phyloP scores from a whole-genome alignment of 2,113 vertebrate species.

The Glaucidium brasilianum region DNA sequence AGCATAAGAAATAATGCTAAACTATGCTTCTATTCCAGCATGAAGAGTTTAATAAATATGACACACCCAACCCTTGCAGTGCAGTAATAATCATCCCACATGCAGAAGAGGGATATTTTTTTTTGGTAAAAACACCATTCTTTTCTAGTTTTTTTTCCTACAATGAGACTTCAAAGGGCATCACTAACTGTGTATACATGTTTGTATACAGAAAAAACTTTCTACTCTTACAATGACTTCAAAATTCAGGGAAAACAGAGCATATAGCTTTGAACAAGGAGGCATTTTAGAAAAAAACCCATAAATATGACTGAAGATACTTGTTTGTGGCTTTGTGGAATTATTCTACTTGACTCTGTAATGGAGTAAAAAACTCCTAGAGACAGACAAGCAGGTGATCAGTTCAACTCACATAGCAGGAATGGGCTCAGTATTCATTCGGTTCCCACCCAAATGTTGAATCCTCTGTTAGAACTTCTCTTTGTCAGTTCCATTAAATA shows the following conservation, averaged over 20 bases:
- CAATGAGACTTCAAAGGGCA: neutral
- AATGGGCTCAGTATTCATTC: neutral
- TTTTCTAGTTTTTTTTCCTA: neutral
- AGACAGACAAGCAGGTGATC: neutral
- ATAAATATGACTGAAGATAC: neutral
- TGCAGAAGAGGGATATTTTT: neutral
- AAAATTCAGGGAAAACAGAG: neutral
- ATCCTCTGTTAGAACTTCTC: neutral
- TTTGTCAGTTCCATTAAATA: neutral
- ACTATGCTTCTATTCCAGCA: neutral
- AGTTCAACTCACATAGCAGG: neutral
- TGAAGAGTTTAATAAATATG: neutral
- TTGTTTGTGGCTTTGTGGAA: neutral
- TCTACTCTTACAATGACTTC: neutral
- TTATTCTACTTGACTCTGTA: neutral
- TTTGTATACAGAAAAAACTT: neutral
- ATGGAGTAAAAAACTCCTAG: neutral
- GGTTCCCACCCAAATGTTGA: neutral
- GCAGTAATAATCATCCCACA: neutral
- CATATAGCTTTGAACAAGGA: neutral
- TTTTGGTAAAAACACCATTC: neutral
- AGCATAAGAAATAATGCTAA: neutral
- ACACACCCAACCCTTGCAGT: neutral
- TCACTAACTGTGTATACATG: neutral
- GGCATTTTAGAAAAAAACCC: neutral